Evolutionary conservation across 2,888 invertebrate species (phyloP).

Genomic region (Lucinisca nassula): DNA sequence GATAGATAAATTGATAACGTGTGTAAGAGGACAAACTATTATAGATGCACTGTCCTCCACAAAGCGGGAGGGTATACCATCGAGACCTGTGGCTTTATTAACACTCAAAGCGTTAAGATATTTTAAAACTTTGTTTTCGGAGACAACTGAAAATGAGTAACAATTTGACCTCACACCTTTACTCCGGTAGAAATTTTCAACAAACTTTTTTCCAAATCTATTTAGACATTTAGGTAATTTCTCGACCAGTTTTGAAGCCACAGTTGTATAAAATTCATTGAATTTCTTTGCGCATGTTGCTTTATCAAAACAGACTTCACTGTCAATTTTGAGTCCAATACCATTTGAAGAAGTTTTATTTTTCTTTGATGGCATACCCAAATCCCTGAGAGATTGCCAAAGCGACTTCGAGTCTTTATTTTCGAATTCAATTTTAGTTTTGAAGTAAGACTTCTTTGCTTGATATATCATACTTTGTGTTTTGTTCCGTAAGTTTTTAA

Average conservation of each 20-base stretch:
- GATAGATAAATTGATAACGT: too few relatives aligned
- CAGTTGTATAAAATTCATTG: conserved; percentile 11
- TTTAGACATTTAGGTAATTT: not conserved
- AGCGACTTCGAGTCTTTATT: conserved; percentile 19
- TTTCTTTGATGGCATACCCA: conserved; percentile 13
- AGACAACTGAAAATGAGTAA: not conserved
- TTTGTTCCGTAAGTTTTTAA: conserved; percentile 24
- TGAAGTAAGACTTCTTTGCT: conserved; percentile 29
- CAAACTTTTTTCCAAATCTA: not conserved
- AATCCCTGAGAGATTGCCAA: not conserved
- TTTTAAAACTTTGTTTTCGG: conserved; percentile 19
- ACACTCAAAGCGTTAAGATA: not conserved
- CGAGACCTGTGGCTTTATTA: conserved; percentile 23
- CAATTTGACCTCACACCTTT: conserved; percentile 8
- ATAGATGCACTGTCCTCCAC: too few relatives aligned
- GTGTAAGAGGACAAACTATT: too few relatives aligned
- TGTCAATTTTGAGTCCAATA: too few relatives aligned
- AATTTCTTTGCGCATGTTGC: not conserved
- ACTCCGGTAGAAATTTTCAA: not conserved
- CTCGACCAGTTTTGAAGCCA: conserved; percentile 27
- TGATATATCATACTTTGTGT: not conserved
- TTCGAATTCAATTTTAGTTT: not conserved
- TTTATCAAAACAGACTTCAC: conserved; percentile 20
- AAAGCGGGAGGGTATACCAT: too few relatives aligned
- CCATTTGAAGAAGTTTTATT: not conserved